These are phyloP conservation scores for Coremacera marginata DNA, from an alignment of 2,888 invertebrate species.

Conservation along the genomic window DNA sequence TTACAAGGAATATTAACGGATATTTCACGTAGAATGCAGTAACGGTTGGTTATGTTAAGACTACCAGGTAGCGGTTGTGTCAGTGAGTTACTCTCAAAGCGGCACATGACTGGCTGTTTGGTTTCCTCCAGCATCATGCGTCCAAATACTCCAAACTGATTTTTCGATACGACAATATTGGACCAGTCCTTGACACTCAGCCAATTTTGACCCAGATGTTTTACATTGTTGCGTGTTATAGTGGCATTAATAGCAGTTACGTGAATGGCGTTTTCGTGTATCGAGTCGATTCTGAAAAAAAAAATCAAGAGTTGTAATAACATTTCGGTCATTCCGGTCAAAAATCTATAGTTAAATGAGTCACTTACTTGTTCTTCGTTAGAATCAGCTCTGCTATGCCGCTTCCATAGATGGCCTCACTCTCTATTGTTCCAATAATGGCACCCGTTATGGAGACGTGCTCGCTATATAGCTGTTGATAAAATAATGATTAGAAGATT, in stretches of 20 bases:
- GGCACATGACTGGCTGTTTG: constrained; percentile 55
- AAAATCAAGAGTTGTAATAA: constrained; percentile 10
- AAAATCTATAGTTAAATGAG: background rate
- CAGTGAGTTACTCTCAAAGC: constrained; percentile 63
- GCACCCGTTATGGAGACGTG: constrained; percentile 63
- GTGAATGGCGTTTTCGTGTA: constrained; percentile 62
- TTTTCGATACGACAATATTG: constrained; percentile 59
- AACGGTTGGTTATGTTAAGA: constrained; percentile 60
- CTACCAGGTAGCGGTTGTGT: constrained; percentile 59
- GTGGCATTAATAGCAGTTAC: constrained; percentile 60
- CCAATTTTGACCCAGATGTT: constrained; percentile 61
- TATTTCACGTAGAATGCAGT: constrained; percentile 61
- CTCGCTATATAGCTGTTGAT: constrained; percentile 57
- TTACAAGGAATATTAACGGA: constrained; percentile 59
- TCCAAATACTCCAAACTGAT: constrained; percentile 62
- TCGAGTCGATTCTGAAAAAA: constrained; percentile 59
- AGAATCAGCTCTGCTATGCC: constrained; percentile 64
- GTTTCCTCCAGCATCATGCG: constrained; percentile 58
- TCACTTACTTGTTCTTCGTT: constrained; percentile 62
- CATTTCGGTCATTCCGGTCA: background rate
- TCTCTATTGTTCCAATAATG: constrained; percentile 64
- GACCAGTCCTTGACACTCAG: constrained; percentile 60
- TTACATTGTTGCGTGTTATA: constrained; percentile 62
- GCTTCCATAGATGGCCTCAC: constrained; percentile 65
- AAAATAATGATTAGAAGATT: constrained; percentile 20